A percentile compares a stretch with the other conserved stretches of the same genome.
Conservation (phyloP, 2,888 invertebrate species). For the Lucinisca nassula region DNA sequence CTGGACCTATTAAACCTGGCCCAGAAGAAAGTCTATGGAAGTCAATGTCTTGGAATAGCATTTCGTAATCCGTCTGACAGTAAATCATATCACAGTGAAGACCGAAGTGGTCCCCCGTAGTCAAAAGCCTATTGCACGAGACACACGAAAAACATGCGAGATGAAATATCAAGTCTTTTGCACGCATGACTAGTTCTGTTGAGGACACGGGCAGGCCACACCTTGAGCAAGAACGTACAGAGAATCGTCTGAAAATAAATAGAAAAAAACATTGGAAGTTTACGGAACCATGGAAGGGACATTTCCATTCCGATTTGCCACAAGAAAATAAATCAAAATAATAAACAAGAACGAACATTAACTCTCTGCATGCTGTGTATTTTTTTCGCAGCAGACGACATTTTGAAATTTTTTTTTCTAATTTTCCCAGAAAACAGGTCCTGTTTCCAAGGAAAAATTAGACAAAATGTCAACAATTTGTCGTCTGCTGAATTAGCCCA, state of each 20-base stretch:
- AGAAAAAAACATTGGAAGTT: too few relatives aligned
- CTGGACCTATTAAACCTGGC: conserved; percentile 54
- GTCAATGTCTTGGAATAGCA: neutral
- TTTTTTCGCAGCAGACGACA: too few relatives aligned
- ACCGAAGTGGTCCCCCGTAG: conserved; percentile 97
- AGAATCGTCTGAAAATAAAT: conserved; percentile 92
- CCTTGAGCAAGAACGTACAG: conserved; percentile 94
- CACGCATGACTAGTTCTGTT: conserved; percentile 97
- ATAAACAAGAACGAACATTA: too few relatives aligned
- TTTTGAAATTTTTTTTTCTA: too few relatives aligned
- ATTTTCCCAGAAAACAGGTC: too few relatives aligned
- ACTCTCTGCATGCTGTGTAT: too few relatives aligned
- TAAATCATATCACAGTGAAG: conserved; percentile 95
- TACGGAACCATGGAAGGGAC: too few relatives aligned
- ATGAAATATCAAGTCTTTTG: conserved; percentile 95
- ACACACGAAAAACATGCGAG: conserved; percentile 96
- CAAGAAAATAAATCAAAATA: too few relatives aligned
- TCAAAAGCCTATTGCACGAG: conserved; percentile 94
- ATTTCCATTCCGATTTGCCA: too few relatives aligned
- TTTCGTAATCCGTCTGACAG: conserved; percentile 94
- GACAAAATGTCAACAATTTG: too few relatives aligned
- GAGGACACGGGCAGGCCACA: conserved; percentile 95
- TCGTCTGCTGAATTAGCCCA: too few relatives aligned
- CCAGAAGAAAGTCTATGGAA: conserved; percentile 24
- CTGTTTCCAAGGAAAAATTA: too few relatives aligned